Base-by-base conservation (phyloP, 1,140 invertebrate species). In the Asobara japonica region DNA sequence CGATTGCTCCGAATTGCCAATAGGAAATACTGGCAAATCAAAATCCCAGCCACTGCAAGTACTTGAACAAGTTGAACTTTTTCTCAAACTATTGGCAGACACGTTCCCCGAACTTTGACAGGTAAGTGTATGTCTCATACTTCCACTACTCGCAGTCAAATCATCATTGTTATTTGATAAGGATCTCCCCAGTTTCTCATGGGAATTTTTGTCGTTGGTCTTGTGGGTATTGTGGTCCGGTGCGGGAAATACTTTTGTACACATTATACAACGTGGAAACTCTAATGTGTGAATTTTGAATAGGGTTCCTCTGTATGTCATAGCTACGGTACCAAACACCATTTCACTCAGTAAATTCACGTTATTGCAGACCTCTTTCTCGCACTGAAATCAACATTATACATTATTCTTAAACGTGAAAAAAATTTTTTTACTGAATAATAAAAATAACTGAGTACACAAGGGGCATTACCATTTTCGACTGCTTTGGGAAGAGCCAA, bases 251-350 rank as follows among this genome's bases (percentile, higher is more conserved):
- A 95, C 91, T 89, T 94, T 93, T 18, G 93, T 92, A 75, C 93
- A 91, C 90, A 95, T 92, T 20, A 94, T 83, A 41, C 92, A 89
- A 2, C 89, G 87, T 22, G 94, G 94, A 41, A 91, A 90, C 78
- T 91, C 90, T 78, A 96, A 89, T 75, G 90, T 91, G 79, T 94
- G 93, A 30, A 94, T 87, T 83, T 96, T 96, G 33, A 95, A 89
- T n/a, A 94, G 92, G 6, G 93, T 91, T 51, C 94, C 95, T 79
- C 91, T 91, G 85, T 92, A 96, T 72, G 94, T 94, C 92, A 97
- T 94, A 0, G 94, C 93, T 29, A 95, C 93, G 2, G 94, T 92
- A 2, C 96, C 96, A 84, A 97, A 97, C 77, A 96, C 92, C 92
- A 97, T 94, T 90, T 97, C 96, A 75, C 94, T 93, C 75, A 97